Evolutionary conservation across 2,113 vertebrate genomes (phyloP).

Genomic region (Ailurus styani): DNA sequence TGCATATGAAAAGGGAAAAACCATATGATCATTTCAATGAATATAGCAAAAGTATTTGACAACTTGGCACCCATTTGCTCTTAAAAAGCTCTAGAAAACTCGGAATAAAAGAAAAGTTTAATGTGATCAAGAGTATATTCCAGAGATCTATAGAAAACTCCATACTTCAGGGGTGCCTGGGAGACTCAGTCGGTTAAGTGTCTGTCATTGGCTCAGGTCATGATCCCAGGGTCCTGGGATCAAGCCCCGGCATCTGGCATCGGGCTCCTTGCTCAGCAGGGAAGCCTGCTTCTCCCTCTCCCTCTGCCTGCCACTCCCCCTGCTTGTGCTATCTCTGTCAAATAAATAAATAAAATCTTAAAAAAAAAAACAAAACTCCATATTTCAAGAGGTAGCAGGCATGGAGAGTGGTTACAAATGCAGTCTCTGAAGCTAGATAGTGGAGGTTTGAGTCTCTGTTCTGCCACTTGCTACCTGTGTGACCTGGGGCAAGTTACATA

Average conservation of each 20-base stretch:
- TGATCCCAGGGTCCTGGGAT: too few species aligned
- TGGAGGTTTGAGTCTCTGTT: background rate
- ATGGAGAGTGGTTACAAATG: background rate
- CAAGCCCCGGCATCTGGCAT: too few species aligned
- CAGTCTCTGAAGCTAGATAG: background rate
- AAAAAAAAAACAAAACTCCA: background rate
- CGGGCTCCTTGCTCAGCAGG: background rate
- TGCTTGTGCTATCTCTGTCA: background rate
- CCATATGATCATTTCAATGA: background rate
- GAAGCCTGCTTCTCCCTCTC: background rate
- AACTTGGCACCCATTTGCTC: background rate
- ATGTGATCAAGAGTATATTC: background rate
- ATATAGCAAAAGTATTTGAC: slow-evolving; percentile 20
- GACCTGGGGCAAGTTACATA: background rate
- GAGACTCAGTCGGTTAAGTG: too few species aligned
- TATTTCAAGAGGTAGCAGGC: background rate
- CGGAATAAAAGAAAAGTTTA: slow-evolving; percentile 11
- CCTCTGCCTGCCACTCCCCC: background rate
- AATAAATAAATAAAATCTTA: background rate
- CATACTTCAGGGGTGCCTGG: background rate
- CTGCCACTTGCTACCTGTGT: background rate
- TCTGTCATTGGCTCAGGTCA: too few species aligned
- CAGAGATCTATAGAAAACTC: background rate
- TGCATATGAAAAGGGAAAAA: background rate
- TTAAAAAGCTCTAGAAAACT: slow-evolving; percentile 9